phyloP scores from a whole-genome alignment of 2,113 vertebrate genomes.

The Dromaius novaehollandiae region DNA sequence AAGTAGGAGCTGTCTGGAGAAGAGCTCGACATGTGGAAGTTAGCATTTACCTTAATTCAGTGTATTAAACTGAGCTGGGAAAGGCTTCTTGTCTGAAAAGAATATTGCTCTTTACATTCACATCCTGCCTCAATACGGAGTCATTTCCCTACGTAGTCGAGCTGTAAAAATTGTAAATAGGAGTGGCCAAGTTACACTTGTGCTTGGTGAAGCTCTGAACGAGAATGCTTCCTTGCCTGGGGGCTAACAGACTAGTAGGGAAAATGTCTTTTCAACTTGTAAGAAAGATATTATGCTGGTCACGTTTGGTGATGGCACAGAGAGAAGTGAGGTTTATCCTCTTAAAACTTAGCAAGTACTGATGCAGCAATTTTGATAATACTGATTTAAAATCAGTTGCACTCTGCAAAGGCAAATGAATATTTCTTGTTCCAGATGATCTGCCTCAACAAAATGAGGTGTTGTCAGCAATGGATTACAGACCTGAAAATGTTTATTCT shows the following conservation, averaged over 20 bases:
- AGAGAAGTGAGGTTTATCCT: neutral
- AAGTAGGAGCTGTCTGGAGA: neutral
- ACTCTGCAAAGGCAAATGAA: neutral
- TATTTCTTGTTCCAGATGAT: neutral
- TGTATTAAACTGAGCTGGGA: neutral
- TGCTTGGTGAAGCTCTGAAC: neutral
- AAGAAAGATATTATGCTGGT: neutral
- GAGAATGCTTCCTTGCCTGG: neutral
- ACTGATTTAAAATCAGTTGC: neutral
- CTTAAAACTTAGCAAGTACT: neutral
- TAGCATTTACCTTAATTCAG: neutral
- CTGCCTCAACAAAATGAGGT: neutral
- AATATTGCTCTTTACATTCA: neutral
- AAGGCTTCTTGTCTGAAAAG: neutral
- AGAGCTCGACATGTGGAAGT: fast-evolving
- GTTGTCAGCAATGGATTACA: neutral
- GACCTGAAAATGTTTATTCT: neutral
- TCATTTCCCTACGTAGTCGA: neutral
- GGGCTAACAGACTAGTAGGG: neutral
- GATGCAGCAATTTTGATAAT: neutral
- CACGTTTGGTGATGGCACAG: neutral
- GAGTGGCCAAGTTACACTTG: neutral
- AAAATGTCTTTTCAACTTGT: neutral
- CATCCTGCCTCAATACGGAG: neutral
- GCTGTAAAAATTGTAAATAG: neutral